phyloP scores from a whole-genome alignment of 2,113 vertebrate species.

The Sminthopsis crassicaudata region DNA sequence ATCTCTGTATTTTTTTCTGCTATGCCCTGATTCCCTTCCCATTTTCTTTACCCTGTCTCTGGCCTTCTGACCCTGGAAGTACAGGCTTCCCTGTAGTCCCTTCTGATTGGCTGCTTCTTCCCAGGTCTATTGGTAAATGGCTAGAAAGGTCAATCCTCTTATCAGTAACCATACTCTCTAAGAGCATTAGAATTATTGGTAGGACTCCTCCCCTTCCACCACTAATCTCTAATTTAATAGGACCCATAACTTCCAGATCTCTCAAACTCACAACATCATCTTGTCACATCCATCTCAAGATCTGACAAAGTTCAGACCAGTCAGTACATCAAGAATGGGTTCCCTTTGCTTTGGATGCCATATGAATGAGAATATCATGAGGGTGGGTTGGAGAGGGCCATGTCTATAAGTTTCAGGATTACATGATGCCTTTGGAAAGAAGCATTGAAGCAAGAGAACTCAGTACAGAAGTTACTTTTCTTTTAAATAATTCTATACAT shows the following conservation, averaged over 20 bases:
- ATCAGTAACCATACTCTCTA: neutral
- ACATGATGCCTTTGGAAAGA: neutral
- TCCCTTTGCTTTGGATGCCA: neutral
- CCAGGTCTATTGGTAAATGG: neutral
- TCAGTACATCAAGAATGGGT: no score
- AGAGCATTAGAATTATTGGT: no score
- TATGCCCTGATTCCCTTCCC: rapidly evolving
- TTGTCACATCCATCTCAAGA: neutral
- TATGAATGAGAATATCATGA: neutral
- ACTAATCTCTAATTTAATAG: neutral
- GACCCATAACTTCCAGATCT: neutral
- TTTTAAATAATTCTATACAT: neutral
- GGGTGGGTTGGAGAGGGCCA: neutral
- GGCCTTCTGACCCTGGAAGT: neutral
- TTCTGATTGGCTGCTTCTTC: neutral
- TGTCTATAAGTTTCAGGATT: neutral
- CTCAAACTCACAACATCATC: neutral
- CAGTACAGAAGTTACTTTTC: neutral
- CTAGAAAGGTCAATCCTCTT: neutral
- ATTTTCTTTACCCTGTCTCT: neutral
- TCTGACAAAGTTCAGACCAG: neutral
- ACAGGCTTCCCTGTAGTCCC: neutral
- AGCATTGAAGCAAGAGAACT: neutral
- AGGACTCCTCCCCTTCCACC: neutral
- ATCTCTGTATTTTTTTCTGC: neutral